phyloP scores from a whole-genome alignment of 1,140 invertebrate genomes.

The Pectinophora gossypiella region DNA sequence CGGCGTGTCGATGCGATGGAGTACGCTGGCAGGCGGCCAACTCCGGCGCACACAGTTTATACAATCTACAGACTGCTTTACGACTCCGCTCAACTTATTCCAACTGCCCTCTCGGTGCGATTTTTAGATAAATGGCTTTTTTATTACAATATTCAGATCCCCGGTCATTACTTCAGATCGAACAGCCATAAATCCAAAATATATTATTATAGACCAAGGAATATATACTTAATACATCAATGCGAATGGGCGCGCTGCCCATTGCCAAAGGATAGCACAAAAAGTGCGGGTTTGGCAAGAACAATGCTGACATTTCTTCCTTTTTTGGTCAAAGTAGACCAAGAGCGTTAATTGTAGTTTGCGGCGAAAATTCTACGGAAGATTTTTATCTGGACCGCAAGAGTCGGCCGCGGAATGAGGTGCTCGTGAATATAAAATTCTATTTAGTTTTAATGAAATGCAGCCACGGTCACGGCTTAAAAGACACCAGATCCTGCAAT shows the following conservation, averaged over 20 bases:
- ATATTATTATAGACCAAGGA: no score
- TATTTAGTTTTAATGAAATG: no score
- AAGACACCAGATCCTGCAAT: no score
- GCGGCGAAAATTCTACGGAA: slow-evolving; percentile 19
- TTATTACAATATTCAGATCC: slow-evolving; percentile 19
- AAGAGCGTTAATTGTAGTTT: slow-evolving; percentile 42
- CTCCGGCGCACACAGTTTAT: slow-evolving; percentile 9
- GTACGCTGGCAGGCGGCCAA: background rate
- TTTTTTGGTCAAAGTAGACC: slow-evolving; percentile 26
- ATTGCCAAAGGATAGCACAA: background rate
- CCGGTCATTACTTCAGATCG: background rate
- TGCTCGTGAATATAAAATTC: no score
- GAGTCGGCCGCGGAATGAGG: no score
- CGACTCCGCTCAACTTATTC: slow-evolving; percentile 44
- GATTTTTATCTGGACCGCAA: slow-evolving; percentile 21
- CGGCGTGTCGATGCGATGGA: background rate
- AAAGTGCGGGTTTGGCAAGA: slow-evolving; percentile 30
- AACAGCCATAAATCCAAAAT: background rate
- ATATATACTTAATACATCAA: no score
- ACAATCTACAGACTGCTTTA: slow-evolving; percentile 29
- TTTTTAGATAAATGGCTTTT: slow-evolving; percentile 33
- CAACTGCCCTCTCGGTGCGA: slow-evolving; percentile 31
- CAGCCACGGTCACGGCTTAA: no score
- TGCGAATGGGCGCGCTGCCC: no score
- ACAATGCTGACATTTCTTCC: slow-evolving; percentile 34